phyloP scores from a whole-genome alignment of 2,888 invertebrate genomes.

The Myathropa florea region DNA sequence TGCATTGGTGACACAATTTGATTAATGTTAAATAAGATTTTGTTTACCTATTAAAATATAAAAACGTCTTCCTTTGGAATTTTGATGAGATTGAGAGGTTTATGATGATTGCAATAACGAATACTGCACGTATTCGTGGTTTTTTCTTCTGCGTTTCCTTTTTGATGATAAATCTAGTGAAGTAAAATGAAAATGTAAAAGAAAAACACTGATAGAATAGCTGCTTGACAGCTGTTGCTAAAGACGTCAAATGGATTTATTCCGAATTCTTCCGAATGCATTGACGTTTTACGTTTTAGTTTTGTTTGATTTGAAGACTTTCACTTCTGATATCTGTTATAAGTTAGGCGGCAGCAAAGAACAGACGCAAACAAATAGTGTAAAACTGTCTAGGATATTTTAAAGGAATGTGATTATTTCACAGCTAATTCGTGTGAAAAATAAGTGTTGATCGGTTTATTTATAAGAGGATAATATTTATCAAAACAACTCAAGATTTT shows the following conservation, averaged over 20 bases:
- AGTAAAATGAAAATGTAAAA: conserved; percentile 4
- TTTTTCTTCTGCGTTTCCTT: background rate
- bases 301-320: background rate
- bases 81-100: background rate
- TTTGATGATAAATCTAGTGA: background rate
- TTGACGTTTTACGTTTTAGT: background rate
- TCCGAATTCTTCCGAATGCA: background rate
- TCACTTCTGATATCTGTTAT: background rate
- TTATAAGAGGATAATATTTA: no score
- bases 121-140: background rate
- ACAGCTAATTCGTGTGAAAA: no score
- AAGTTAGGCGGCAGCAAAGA: no score
- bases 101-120: background rate
- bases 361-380: no score
- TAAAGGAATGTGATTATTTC: no score
- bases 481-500: no score
- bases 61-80: background rate
- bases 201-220: conserved; percentile 23
- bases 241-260: background rate
- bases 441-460: no score
- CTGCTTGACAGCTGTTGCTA: background rate
- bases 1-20: conserved; percentile 12
- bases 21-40: background rate
- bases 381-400: no score
- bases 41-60: conserved; percentile 15